Conservation (phyloP, 2,797 vertebrate genomes). For the Eupleurogrammus muticus region DNA sequence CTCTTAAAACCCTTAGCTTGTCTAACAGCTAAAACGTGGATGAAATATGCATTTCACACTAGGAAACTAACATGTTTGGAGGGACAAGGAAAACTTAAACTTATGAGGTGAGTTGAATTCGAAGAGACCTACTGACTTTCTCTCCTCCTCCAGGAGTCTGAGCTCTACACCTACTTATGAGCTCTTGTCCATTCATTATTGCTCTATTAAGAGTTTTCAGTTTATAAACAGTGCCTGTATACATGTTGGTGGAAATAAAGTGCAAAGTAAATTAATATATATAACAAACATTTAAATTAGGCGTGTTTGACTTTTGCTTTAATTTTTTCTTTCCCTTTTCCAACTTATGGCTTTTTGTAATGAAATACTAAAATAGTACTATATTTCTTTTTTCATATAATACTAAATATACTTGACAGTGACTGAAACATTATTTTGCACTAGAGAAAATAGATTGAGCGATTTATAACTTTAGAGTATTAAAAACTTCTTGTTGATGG, state of each 20-base stretch:
- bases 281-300: conserved; percentile 10
- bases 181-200: background rate
- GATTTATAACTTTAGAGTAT: background rate
- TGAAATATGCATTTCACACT: background rate
- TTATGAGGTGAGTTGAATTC: background rate
- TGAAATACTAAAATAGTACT: background rate
- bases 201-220: background rate
- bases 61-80: background rate
- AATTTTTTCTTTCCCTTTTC: background rate
- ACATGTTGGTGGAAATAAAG: background rate
- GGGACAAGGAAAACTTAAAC: background rate
- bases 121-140: background rate
- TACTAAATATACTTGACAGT: background rate
- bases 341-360: conserved; percentile 1
- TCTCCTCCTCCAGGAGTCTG: conserved; percentile 61
- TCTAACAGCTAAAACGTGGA: conserved; percentile 2
- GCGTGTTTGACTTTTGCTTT: background rate
- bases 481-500: background rate
- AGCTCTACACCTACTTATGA: conserved; percentile 80
- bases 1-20: background rate
- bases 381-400: background rate
- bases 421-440: conserved; percentile 1
- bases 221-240: background rate
- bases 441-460: background rate
- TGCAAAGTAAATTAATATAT: too few relatives aligned